Evolutionary conservation across 1,140 invertebrate genomes (phyloP), one percentile per base, ranked within the genome.

Genomic region (Cyclina sinensis): DNA sequence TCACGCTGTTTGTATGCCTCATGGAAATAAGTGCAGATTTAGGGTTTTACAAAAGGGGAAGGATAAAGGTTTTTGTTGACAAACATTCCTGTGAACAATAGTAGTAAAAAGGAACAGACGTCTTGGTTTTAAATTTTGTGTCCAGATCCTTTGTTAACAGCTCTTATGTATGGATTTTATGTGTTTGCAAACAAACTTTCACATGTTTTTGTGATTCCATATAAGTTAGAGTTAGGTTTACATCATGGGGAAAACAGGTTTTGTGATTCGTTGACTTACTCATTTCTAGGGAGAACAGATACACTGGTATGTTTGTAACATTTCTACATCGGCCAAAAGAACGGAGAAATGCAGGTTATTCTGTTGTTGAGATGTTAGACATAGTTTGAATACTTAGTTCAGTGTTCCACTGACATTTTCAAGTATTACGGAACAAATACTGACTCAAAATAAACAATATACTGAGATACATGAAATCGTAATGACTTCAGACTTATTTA

Each of bases 381-480:
- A 27, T 62, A 62, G 1, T 62, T 5, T 27, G 3, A 62, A 27
- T n/a, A 62, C 9, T 24, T 7, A 57, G 24, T 14, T 27, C 21
- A 27, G 7, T 27, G n/a, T 27, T 62, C 27, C 57, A 62, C 14
- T 21, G 57, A 62, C 57, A 27, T 18, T 62, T 27, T 62, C 57
- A 62, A 62, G 57, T 27, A 62, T 27, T 62, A 27, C 24, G 21
- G 65, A 37, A 39, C 65, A 70, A 70, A 70, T 70, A 70, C 37
- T 70, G 65, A 70, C 32, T 37, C 65, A 39, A 32, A 70, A 70
- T 70, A 70, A 70, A 70, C 65, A 70, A 37, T 70, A 70, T 37
- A 39, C 32, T 14, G 65, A n/a, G 65, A 70, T 35, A 70, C 35
- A 70, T 70, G n/a, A 70, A 62, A 62, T 62, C 27, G 18, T 1